Evolutionary conservation across 2,888 invertebrate genomes (phyloP).

Genomic region (Myopa testacea): DNA sequence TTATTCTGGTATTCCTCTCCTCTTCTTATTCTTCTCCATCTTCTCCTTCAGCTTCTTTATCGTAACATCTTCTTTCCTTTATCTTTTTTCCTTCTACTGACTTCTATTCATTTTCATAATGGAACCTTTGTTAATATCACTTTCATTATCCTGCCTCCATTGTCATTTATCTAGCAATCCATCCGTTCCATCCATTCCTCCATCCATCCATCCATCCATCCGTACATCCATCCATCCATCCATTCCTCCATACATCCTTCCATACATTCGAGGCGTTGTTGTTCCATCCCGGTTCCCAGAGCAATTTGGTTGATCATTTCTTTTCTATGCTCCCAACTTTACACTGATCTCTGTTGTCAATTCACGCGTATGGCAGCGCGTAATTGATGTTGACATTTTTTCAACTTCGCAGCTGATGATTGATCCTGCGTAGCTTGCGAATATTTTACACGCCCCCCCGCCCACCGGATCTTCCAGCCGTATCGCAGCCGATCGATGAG

Average conservation of each 20-base stretch:
- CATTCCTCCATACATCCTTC: neutral
- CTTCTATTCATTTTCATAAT: no score
- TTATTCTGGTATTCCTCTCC: no score
- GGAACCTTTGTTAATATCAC: neutral
- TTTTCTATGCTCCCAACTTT: constrained; percentile 2
- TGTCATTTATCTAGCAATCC: no score
- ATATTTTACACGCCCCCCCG: neutral
- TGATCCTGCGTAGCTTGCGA: no score
- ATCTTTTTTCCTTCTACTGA: no score
- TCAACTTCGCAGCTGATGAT: constrained; percentile 26
- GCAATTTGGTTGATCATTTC: constrained; percentile 14
- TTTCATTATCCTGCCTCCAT: neutral
- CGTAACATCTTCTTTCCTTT: no score
- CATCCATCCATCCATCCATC: no score
- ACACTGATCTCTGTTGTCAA: constrained; percentile 53
- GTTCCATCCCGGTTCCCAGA: neutral
- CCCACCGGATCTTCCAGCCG: neutral
- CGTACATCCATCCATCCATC: neutral
- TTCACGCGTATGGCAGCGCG: constrained; percentile 52
- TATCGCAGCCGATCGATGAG: neutral
- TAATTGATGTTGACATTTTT: constrained; percentile 60
- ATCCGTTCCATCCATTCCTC: no score
- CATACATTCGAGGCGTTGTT: neutral
- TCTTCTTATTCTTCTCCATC: no score
- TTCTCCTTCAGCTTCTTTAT: no score